phyloP scores from a whole-genome alignment of 1,140 invertebrate species.

The Pseudomyrmex cubaensis region DNA sequence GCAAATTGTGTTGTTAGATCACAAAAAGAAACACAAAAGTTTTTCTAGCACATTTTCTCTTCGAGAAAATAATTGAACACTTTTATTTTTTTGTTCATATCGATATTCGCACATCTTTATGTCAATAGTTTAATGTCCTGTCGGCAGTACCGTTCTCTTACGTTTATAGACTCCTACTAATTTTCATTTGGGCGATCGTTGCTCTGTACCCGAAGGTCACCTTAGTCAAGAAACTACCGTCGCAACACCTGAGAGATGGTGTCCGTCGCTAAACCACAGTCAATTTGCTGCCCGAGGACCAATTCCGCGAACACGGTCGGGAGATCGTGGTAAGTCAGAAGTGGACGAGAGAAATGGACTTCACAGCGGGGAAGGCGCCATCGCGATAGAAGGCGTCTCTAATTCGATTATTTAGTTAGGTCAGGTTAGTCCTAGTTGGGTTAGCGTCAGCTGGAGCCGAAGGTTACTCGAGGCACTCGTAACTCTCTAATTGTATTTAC shows the following conservation, averaged over 20 bases:
- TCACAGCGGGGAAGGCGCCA: background rate
- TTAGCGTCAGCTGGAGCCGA: conserved; percentile 70
- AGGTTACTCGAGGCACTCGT: conserved; percentile 73
- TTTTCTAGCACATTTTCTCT: background rate
- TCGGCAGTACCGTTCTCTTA: background rate
- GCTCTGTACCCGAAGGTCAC: background rate
- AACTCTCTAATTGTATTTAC: conserved; percentile 78
- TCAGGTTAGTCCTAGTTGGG: conserved; percentile 69
- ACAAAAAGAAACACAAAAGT: background rate
- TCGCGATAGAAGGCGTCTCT: conserved; percentile 59
- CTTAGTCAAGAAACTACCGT: background rate
- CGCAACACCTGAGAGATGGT: conserved; percentile 28
- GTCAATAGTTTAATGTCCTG: background rate
- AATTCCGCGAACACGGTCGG: conserved; percentile 14
- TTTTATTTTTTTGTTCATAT: background rate
- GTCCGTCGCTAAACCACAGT: conserved; percentile 27
- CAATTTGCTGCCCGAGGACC: conserved; percentile 7
- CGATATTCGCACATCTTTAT: background rate
- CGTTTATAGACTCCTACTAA: background rate
- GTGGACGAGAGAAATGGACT: conserved; percentile 39
- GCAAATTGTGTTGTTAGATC: background rate
- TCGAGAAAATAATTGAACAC: background rate
- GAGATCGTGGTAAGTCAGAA: conserved; percentile 23
- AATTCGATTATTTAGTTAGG: conserved; percentile 79
- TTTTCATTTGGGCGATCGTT: conserved; percentile 6